These are phyloP conservation scores for Amblyjoppa proteus DNA, from an alignment of 2,888 invertebrate genomes.

Conservation along the genomic window DNA sequence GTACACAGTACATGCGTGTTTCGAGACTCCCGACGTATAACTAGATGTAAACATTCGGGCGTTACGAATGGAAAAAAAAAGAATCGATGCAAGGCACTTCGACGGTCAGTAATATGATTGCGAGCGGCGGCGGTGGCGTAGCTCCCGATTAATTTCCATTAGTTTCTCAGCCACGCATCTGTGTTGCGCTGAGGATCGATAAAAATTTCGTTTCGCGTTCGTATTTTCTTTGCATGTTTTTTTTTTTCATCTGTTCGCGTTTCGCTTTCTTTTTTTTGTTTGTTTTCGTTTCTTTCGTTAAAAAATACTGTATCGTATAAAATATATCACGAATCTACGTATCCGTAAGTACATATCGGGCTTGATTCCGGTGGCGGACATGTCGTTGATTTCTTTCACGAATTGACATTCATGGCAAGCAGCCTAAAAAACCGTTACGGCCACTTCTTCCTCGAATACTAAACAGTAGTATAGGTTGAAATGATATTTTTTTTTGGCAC, in stretches of 20 bases:
- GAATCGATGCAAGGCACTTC: slow-evolving; percentile 63
- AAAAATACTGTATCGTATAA: slow-evolving; percentile 71
- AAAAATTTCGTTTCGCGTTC: slow-evolving; percentile 8
- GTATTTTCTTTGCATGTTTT: neutral
- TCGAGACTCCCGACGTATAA: slow-evolving; percentile 9
- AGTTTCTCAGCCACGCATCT: slow-evolving; percentile 1
- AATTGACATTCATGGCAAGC: slow-evolving; percentile 63
- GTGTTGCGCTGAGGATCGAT: slow-evolving; percentile 5
- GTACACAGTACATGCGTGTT: slow-evolving; percentile 45
- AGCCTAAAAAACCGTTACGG: slow-evolving; percentile 62
- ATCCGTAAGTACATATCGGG: slow-evolving; percentile 65
- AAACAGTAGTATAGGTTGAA: slow-evolving; percentile 50
- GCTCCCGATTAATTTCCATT: slow-evolving; percentile 2
- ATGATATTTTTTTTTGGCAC: slow-evolving; percentile 77
- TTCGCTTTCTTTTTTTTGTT: slow-evolving; percentile 33
- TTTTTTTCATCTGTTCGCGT: neutral
- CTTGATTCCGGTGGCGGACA: slow-evolving; percentile 45
- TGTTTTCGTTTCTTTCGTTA: slow-evolving; percentile 50
- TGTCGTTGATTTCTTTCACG: slow-evolving; percentile 38
- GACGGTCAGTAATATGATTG: slow-evolving; percentile 56
- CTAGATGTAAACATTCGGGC: slow-evolving; percentile 27
- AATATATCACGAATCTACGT: slow-evolving; percentile 66
- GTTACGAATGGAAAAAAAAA: slow-evolving; percentile 18
- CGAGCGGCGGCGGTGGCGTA: slow-evolving; percentile 23
- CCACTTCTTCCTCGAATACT: slow-evolving; percentile 57